Evolutionary conservation across 2,797 vertebrate genomes (phyloP).

Genomic region (Lepilemur septentrionalis): DNA sequence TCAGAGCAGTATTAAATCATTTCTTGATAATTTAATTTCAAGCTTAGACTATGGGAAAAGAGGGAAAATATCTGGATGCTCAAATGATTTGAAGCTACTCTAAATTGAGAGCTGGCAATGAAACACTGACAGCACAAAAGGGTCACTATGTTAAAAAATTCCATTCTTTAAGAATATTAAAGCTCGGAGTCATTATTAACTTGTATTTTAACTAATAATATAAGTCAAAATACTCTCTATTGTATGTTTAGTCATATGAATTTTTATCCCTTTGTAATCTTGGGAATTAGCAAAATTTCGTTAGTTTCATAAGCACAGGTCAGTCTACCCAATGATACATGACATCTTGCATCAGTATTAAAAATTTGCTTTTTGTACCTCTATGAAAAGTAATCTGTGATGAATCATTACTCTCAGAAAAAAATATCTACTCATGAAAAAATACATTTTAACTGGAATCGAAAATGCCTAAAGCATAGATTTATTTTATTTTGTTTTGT

Average conservation of each 20-base stretch:
- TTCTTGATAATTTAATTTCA: constrained; percentile 36
- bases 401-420: background rate
- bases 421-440: background rate
- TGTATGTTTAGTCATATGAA: background rate
- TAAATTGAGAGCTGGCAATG: background rate
- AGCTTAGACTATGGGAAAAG: background rate
- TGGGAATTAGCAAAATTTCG: background rate
- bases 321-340: background rate
- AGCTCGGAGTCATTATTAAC: constrained; percentile 20
- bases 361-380: background rate
- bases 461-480: background rate
- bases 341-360: background rate
- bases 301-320: background rate
- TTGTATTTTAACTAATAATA: constrained; percentile 3
- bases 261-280: background rate
- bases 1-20: constrained; percentile 4
- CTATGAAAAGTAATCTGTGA: background rate
- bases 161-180: background rate
- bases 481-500: constrained; percentile 38
- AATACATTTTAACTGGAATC: background rate
- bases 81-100: background rate
- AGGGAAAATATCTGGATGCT: background rate
- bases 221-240: constrained; percentile 8
- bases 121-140: background rate
- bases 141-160: background rate